Evolutionary conservation across 2,888 invertebrate species (phyloP).

Genomic region (Andrena marginata): DNA sequence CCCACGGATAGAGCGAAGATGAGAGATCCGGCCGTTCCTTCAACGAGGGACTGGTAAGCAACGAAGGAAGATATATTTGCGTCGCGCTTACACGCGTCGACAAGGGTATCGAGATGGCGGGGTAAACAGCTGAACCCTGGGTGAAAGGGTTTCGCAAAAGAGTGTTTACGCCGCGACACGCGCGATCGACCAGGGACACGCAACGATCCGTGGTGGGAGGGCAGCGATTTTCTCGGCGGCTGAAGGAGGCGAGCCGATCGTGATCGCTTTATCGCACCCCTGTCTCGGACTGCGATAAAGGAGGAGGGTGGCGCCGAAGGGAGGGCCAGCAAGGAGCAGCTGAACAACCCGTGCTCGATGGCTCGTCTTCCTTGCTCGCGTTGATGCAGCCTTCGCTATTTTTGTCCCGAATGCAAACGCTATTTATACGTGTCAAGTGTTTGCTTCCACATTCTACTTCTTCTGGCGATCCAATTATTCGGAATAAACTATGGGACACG

Average conservation of each 20-base stretch:
- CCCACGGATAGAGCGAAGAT: not conserved
- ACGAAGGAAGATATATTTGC: constrained; percentile 17
- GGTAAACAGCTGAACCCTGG: constrained; percentile 23
- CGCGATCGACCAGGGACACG: constrained; percentile 30
- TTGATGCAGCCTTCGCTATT: constrained; percentile 39
- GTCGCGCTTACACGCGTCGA: constrained; percentile 26
- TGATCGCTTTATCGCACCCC: constrained; percentile 44
- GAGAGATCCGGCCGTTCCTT: not conserved
- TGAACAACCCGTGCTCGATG: constrained; percentile 10
- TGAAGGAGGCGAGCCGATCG: constrained; percentile 21
- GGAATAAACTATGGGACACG: not conserved
- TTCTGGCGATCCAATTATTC: constrained; percentile 15
- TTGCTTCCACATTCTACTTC: constrained; percentile 23
- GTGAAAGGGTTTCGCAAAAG: constrained; percentile 36
- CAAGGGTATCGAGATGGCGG: constrained; percentile 35
- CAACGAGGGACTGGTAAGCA: constrained; percentile 13
- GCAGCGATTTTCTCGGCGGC: constrained; percentile 32
- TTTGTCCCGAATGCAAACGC: constrained; percentile 25
- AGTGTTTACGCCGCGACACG: constrained; percentile 43
- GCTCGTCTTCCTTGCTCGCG: constrained; percentile 1
- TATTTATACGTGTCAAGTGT: constrained; percentile 44
- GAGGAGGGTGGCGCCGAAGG: constrained; percentile 7
- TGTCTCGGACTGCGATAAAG: constrained; percentile 24
- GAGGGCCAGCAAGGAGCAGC: constrained; percentile 28
- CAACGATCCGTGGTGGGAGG: constrained; percentile 50